Conservation (phyloP, 2,797 vertebrate species). For the Acipenser oxyrinchus region DNA sequence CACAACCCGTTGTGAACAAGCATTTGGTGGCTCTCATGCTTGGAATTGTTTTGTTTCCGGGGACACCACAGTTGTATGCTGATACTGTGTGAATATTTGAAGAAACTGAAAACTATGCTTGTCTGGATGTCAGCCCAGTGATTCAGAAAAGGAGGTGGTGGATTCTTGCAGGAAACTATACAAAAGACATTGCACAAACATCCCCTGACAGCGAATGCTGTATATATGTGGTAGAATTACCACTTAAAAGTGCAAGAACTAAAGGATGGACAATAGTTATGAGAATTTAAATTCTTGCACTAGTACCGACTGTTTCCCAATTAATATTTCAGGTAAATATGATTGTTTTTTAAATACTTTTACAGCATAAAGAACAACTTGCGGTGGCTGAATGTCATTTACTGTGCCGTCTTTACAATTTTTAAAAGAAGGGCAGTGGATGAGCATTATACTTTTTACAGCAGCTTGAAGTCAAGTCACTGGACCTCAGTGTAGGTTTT, state of each 20-base stretch:
- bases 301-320: constrained; percentile 25
- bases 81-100: too few species aligned
- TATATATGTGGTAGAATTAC: not conserved
- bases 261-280: constrained; percentile 36
- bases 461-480: too few species aligned
- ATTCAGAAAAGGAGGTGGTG: constrained; percentile 29
- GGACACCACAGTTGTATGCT: not conserved
- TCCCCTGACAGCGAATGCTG: not conserved
- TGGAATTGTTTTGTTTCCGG: constrained; percentile 11
- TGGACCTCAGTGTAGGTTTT: too few species aligned
- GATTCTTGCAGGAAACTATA: constrained; percentile 4
- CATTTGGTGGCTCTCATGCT: constrained; percentile 2
- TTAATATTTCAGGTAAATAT: constrained; percentile 39
- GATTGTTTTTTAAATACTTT: not conserved
- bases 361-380: too few species aligned
- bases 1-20: constrained; percentile 4
- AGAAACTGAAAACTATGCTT: too few species aligned
- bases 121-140: constrained; percentile 8
- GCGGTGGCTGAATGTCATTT: too few species aligned
- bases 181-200: constrained; percentile 11
- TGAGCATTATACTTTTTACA: too few species aligned
- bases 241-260: constrained; percentile 22
- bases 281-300: constrained; percentile 32
- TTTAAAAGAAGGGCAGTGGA: too few species aligned
- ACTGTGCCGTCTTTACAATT: too few species aligned